These are phyloP conservation scores for Cygnus olor DNA, from an alignment of 2,797 vertebrate genomes.

Conservation along the genomic window DNA sequence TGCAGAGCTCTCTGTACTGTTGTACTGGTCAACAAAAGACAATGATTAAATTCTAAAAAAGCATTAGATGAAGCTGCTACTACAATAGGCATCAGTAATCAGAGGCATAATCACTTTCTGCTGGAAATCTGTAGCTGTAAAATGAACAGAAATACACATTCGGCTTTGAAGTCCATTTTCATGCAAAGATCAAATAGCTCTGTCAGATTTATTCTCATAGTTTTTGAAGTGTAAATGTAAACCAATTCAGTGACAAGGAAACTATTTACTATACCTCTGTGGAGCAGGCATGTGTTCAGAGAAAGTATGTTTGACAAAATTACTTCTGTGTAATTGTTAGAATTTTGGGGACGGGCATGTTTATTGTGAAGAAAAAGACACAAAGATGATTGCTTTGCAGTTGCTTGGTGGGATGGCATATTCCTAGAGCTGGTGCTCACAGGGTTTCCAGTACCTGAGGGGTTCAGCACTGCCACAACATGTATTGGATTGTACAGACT, in stretches of 20 bases:
- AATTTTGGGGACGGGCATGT: not conserved
- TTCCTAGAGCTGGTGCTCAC: not conserved
- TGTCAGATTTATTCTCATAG: constrained; percentile 77
- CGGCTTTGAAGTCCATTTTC: constrained; percentile 86
- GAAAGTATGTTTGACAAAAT: constrained; percentile 4
- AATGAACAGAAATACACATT: constrained; percentile 74
- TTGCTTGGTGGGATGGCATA: not conserved
- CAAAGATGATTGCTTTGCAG: not conserved
- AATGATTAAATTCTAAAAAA: constrained; percentile 91
- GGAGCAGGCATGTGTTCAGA: not conserved
- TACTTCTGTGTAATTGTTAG: constrained; percentile 13
- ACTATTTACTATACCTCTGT: constrained; percentile 63
- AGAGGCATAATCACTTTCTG: constrained; percentile 80
- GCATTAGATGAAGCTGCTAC: constrained; percentile 82
- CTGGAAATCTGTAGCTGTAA: constrained; percentile 75
- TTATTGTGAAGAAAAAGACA: not conserved
- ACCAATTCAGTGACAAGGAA: constrained; percentile 83
- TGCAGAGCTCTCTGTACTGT: constrained; percentile 82
- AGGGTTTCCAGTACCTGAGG: accelerated
- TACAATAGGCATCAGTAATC: constrained; percentile 85
- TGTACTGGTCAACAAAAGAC: constrained; percentile 92
- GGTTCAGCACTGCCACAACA: not conserved
- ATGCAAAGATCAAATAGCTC: constrained; percentile 87
- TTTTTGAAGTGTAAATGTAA: constrained; percentile 86
- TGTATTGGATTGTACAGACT: not conserved